Evolutionary conservation across 2,113 vertebrate species (phyloP), one percentile per base, ranked within the genome.

Genomic region (Lampris incognitus): DNA sequence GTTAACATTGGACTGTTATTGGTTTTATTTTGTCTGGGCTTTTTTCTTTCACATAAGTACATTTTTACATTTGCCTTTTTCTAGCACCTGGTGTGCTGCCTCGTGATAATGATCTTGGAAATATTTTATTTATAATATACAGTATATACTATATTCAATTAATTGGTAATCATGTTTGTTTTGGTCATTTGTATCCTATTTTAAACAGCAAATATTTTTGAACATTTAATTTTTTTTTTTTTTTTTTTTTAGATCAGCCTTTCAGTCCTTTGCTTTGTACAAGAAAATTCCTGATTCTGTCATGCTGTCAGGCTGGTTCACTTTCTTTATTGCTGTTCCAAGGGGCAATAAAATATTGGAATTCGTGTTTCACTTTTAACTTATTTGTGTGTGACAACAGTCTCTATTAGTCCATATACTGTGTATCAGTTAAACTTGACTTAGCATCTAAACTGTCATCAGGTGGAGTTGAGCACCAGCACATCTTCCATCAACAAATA

Each of bases 1-100:
- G 10, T 86, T 41, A 84, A 55, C 48, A 3, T 75, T 78, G 66
- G 51, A 79, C 67, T 66, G 58, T 49, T 67, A 80, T 84, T 86
- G 66, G 24, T 88, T 84, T 74, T 66, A 66, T 86, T 90, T 76
- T 63, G 68, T 86, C 70, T 72, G 78, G 66, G 72, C 74, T 85
- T 86, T 85, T 87, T 65, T 37, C 90, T 86, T 87, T 69, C 84
- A 67, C 72, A 81, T 82, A 76, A 85, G 66, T 68, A 84, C 84
- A 85, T 83, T 89, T 88, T 83, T 89, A 72, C 78, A 82, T 83
- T 84, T 84, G 58, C 66, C 71, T 84, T 89, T 83, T 86, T 81
- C n/a, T 92, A 91, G 95, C 94, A 96, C 92, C 92, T 94, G 93
- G 87, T 84, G 91, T 96, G 93, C 94, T 89, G 59, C 90, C 82